Base-by-base conservation (phyloP, 2,888 invertebrate genomes). In the Scaptomyza cyrtandrae region DNA sequence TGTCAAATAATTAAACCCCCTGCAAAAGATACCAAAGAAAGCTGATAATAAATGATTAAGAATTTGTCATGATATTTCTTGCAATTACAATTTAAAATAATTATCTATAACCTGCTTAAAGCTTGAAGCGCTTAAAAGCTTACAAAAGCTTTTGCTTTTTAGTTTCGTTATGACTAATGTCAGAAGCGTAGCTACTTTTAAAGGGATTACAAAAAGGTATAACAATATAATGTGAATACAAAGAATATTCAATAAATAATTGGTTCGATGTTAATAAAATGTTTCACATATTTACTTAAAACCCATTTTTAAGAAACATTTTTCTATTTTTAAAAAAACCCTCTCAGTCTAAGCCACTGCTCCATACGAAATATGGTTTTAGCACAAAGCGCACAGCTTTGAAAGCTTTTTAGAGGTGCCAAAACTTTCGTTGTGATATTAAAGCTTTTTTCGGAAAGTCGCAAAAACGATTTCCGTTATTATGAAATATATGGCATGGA, bases 401-500 rank as follows among this genome's bases (percentile, higher is more conserved):
- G 5, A 60, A 64, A 63, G 74, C 74, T 52, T 29, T 19, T 2
- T 5, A 3, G 9, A 27, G 16, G 4, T 14, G 13, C 13, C 24
- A 11, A 43, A 71, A 24, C 58, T 50, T 50, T 35, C 33, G 16
- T 2, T 31, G 33, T 19, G 9, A 7, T 10, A 16, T 13, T 1
- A n/a, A 10, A 29, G 66, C 72, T 71, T 67, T 55, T 14, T 9
- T 7, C 10, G 9, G 11, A 19, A 62, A 50, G 49, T 31, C 4
- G 1, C 1, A 29, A 2, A 7, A 1, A 2, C 31, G 19, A 31
- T 72, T 54, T 16, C 70, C 43, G 37, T 50, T 55, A 14, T 72
- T 46, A 52, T 52, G 75, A 74, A 72, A 72, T 72, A 6, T 7
- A 1, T 37, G 9, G 9, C 10, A 19, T 2, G 11, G 10, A 62